These are phyloP conservation scores for Hapalemur alaotrensis DNA, from an alignment of 2,797 vertebrate genomes.

Conservation along the genomic window DNA sequence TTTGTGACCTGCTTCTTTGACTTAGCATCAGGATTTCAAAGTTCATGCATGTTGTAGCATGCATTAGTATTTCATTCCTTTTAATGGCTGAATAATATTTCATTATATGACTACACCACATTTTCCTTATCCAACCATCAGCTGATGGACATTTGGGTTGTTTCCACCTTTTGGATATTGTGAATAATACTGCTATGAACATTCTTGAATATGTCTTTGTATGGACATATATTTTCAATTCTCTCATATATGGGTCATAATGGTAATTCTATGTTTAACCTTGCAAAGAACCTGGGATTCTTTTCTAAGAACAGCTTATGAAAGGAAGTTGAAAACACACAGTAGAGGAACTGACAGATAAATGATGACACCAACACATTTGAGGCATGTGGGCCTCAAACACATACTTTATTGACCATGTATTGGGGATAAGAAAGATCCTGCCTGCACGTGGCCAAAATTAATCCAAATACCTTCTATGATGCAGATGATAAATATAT, in stretches of 20 bases:
- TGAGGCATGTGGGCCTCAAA: background rate
- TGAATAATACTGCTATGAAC: background rate
- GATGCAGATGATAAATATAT: background rate
- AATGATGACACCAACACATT: background rate
- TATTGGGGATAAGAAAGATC: background rate
- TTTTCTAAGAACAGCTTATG: background rate
- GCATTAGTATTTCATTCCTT: background rate
- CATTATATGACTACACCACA: background rate
- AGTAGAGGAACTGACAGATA: background rate
- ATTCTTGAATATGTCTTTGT: background rate
- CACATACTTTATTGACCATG: background rate
- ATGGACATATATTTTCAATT: background rate
- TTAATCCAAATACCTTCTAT: background rate
- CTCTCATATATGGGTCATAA: background rate
- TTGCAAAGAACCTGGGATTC: background rate
- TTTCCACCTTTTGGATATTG: background rate
- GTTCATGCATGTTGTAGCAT: background rate
- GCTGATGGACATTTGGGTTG: background rate
- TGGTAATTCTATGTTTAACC: background rate
- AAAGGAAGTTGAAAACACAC: background rate
- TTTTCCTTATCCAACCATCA: background rate
- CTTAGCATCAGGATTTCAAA: background rate
- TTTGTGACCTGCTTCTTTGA: conserved; percentile 16
- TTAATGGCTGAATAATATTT: background rate
- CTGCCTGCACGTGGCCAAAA: background rate